Base-by-base conservation (phyloP, 1,140 invertebrate genomes). In the Solen grandis region DNA sequence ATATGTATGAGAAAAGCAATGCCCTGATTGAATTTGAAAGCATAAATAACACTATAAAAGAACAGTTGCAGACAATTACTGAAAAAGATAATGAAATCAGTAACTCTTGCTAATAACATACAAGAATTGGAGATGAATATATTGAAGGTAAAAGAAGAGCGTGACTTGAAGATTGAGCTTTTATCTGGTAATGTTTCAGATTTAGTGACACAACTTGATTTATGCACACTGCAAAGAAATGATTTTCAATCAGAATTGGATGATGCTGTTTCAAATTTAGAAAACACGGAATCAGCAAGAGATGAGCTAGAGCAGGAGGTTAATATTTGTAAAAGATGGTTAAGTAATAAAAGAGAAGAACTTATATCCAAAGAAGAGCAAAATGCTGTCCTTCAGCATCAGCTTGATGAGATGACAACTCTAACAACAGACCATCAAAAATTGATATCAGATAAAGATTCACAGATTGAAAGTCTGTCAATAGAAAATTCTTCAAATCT, bases 61-160 rank as follows among this genome's bases (percentile, higher is more conserved):
- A 69, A 5, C 38, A 59, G 14, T 35, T 60, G 29, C 19, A 78
- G 36, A 36, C 1, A 8, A 19, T 69, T 16, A 46, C 62, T n/a
- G 75, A 78, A 22, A 78, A 78, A 46, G 75, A 78, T 25, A 69
- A 38, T 78, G 63, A 78, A 16, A 68, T 78, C 27, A 78, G 75
- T 50, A 78, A 78, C n/a, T 59, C 41, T 78, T n/a, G 35, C 46
- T 16, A 78, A 78, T 46, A 68, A 78, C 19, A 68, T 78, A 29
- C 75, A 69, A 33, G 75, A 78, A 69, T 29, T 78, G 16, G 75
- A 78, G 46, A 46, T 54, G 35, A 78, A 78, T 69, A 16, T 78
- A 10, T 36, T 3, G 31, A 68, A 78, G 59, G 65, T 78, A 1
- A 78, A 78, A 41, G 63, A 78, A 46, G 75, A 78, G 65, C 68